Conservation (phyloP, 2,888 invertebrate species). For the Drepanosiphum platanoidis region DNA sequence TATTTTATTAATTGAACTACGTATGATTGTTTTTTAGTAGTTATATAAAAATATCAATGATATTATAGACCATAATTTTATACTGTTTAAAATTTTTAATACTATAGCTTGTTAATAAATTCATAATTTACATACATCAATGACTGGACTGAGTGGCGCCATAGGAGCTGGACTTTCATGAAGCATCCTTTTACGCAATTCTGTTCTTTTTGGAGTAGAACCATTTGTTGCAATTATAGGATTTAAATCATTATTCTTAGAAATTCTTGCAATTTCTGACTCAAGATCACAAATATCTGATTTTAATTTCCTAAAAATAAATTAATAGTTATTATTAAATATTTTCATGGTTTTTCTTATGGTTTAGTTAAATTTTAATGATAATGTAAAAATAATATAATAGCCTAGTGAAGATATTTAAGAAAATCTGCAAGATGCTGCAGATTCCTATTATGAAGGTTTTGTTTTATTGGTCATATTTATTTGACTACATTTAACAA, state of each 20-base stretch:
- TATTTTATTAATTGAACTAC: too few relatives aligned
- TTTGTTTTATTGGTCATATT: too few relatives aligned
- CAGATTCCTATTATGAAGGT: too few relatives aligned
- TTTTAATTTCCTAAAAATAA: conserved; percentile 62
- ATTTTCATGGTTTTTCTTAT: not conserved
- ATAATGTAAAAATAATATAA: not conserved
- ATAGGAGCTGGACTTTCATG: conserved; percentile 61
- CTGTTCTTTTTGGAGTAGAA: conserved; percentile 50
- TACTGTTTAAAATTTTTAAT: too few relatives aligned
- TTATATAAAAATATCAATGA: too few relatives aligned
- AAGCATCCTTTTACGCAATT: conserved; percentile 58
- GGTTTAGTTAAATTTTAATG: not conserved
- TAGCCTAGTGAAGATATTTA: too few relatives aligned
- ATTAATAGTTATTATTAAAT: not conserved
- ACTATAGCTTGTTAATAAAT: not conserved
- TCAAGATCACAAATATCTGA: conserved; percentile 61
- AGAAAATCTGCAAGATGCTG: too few relatives aligned
- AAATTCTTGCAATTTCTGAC: conserved; percentile 60
- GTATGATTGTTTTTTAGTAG: too few relatives aligned
- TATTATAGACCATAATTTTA: too few relatives aligned
- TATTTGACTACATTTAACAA: too few relatives aligned
- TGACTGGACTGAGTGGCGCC: not conserved
- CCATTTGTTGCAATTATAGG: conserved; percentile 38
- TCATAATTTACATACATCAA: not conserved
- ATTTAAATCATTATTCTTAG: conserved; percentile 61